Percentiles rank a stretch among this genome's conserved stretches.
Evolutionary conservation across 2,113 vertebrate species (phyloP).

Genomic region (Cyanoramphus novaezelandiae): DNA sequence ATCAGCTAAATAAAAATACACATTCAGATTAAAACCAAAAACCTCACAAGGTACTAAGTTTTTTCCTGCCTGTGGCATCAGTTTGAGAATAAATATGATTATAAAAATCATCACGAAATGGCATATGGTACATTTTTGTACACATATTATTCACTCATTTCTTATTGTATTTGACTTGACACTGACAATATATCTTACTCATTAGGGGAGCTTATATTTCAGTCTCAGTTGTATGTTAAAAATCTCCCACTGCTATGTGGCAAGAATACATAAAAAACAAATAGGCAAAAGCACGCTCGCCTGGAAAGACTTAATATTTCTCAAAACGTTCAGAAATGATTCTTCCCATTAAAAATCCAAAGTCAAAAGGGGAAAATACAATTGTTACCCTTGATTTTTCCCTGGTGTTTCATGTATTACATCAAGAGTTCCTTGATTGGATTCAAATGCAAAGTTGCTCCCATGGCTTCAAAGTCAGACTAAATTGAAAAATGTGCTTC

Average conservation of each 20-base stretch:
- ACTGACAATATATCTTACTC: constrained; percentile 59
- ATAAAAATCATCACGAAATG: constrained; percentile 20
- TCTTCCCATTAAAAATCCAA: constrained; percentile 50
- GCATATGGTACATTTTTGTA: constrained; percentile 55
- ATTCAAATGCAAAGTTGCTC: constrained; percentile 66
- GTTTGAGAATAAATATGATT: constrained; percentile 19
- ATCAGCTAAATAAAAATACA: background rate
- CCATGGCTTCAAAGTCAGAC: constrained; percentile 61
- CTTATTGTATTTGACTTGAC: constrained; percentile 66
- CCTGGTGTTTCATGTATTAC: constrained; percentile 64
- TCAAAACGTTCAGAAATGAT: constrained; percentile 50
- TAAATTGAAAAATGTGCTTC: constrained; percentile 54
- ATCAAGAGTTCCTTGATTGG: constrained; percentile 61
- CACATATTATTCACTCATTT: constrained; percentile 54
- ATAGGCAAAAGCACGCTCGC: constrained; percentile 3
- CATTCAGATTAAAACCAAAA: background rate
- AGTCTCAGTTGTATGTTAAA: constrained; percentile 61
- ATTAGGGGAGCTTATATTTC: constrained; percentile 67
- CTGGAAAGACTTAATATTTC: constrained; percentile 28
- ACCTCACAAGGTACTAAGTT: constrained; percentile 1
- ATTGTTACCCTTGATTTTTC: constrained; percentile 64
- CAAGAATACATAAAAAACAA: constrained; percentile 47
- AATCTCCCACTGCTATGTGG: constrained; percentile 51
- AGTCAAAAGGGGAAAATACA: constrained; percentile 61
- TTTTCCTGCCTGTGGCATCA: constrained; percentile 9